phyloP scores from a whole-genome alignment of 2,797 vertebrate genomes.

The Falco concolor region DNA sequence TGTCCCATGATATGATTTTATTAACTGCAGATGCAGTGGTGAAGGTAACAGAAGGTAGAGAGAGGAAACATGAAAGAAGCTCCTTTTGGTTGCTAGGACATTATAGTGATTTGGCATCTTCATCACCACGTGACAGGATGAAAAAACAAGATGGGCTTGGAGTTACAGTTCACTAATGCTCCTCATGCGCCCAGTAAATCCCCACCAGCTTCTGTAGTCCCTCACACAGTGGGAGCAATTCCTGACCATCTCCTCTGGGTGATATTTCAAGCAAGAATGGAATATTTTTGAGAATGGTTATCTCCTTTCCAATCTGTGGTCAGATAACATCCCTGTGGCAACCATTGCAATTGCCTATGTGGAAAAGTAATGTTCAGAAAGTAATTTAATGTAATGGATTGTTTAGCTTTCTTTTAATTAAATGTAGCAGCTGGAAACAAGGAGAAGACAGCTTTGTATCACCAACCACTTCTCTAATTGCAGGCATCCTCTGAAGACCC shows the following conservation, averaged over 20 bases:
- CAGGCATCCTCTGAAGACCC: background rate
- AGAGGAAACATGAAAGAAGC: background rate
- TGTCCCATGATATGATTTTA: background rate
- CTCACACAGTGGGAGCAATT: background rate
- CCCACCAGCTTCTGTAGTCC: background rate
- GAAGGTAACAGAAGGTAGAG: background rate
- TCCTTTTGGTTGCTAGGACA: background rate
- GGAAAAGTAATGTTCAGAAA: conserved; percentile 61
- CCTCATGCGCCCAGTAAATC: background rate
- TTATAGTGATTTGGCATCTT: background rate
- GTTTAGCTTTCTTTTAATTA: conserved; percentile 69
- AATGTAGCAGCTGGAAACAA: conserved; percentile 67
- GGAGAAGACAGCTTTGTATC: conserved; percentile 48
- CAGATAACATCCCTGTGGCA: conserved; percentile 59
- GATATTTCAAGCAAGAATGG: conserved; percentile 4
- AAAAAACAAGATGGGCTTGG: background rate
- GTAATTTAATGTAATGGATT: conserved; percentile 69
- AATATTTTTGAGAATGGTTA: conserved; percentile 1
- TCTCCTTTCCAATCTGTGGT: conserved; percentile 20
- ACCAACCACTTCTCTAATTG: conserved; percentile 27
- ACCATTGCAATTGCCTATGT: conserved; percentile 25
- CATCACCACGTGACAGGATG: background rate
- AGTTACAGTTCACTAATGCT: background rate
- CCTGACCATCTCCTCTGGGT: background rate
- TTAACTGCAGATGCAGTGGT: background rate